phyloP scores from a whole-genome alignment of 2,888 invertebrate species.

The Camponotus fellah region DNA sequence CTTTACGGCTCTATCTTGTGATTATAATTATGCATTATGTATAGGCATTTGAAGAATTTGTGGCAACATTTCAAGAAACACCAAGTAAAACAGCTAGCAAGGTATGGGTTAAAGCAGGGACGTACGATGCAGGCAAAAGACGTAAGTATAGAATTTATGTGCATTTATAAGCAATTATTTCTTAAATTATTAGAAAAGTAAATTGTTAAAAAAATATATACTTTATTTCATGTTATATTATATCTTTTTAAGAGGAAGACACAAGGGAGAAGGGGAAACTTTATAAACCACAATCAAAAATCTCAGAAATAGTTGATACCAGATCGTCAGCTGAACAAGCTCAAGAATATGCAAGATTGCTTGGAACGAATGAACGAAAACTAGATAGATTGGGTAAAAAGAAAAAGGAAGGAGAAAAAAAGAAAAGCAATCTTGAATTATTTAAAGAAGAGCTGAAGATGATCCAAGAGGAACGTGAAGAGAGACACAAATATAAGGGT shows the following conservation, averaged over 20 bases:
- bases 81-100: slow-evolving; percentile 92
- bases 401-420: slow-evolving; percentile 94
- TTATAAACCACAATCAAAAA: slow-evolving; percentile 96
- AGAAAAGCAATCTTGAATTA: slow-evolving; percentile 98
- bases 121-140: slow-evolving; percentile 97
- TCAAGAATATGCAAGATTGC: slow-evolving; percentile 90
- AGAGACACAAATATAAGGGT: slow-evolving; percentile 96
- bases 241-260: slow-evolving; percentile 91
- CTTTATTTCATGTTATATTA: slow-evolving; percentile 7
- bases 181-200: slow-evolving; percentile 80
- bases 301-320: slow-evolving; percentile 88
- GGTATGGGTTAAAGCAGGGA: slow-evolving; percentile 99
- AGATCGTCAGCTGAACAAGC: slow-evolving; percentile 89
- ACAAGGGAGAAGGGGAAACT: slow-evolving; percentile 95
- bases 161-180: neutral
- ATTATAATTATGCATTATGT: neutral
- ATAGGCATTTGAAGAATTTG: slow-evolving; percentile 98
- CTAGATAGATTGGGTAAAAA: slow-evolving; percentile 89
- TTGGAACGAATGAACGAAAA: slow-evolving; percentile 89
- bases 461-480: slow-evolving; percentile 99
- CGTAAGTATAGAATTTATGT: slow-evolving; percentile 87
- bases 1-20: slow-evolving; percentile 33
- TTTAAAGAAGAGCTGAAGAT: slow-evolving; percentile 99
- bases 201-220: neutral
- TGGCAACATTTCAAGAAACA: slow-evolving; percentile 97